phyloP scores from a whole-genome alignment of 2,888 invertebrate genomes.

The Meandrusa payeni region DNA sequence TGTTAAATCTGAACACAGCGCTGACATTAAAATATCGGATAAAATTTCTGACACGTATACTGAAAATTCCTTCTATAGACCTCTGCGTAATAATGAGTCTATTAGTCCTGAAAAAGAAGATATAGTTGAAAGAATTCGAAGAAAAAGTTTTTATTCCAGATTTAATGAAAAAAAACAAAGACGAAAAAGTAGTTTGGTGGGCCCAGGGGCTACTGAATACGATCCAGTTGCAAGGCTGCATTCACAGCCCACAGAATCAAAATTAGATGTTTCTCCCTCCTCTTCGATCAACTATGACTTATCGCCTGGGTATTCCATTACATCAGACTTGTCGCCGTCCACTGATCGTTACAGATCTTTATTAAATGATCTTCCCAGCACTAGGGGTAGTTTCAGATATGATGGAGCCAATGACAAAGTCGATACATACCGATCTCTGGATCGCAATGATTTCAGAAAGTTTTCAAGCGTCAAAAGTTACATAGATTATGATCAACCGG shows the following conservation, averaged over 20 bases:
- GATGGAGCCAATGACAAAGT: constrained; percentile 69
- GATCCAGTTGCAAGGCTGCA: constrained; percentile 72
- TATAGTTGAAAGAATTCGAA: constrained; percentile 91
- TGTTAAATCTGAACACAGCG: constrained; percentile 64
- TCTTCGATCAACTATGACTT: constrained; percentile 63
- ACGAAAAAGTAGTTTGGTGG: constrained; percentile 84
- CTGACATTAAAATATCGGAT: constrained; percentile 47
- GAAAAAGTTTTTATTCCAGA: constrained; percentile 93
- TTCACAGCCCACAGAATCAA: constrained; percentile 52
- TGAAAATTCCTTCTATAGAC: constrained; percentile 50
- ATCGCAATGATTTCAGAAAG: constrained; percentile 71
- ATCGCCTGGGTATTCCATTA: constrained; percentile 62
- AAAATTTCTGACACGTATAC: constrained; percentile 41
- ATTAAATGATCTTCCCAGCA: constrained; percentile 55
- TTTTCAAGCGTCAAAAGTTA: constrained; percentile 63
- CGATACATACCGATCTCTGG: constrained; percentile 71
- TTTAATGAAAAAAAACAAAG: constrained; percentile 91
- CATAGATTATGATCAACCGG: constrained; percentile 64
- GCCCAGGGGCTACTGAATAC: constrained; percentile 81
- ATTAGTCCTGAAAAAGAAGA: constrained; percentile 83
- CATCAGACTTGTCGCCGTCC: constrained; percentile 66
- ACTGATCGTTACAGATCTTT: constrained; percentile 69
- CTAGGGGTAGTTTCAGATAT: constrained; percentile 58
- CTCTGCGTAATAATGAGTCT: constrained; percentile 66
- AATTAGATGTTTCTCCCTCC: constrained; percentile 62